A percentile compares a stretch with the other conserved stretches of the same genome.
phyloP scores from a whole-genome alignment of 2,888 invertebrate genomes.

The Allacma fusca region DNA sequence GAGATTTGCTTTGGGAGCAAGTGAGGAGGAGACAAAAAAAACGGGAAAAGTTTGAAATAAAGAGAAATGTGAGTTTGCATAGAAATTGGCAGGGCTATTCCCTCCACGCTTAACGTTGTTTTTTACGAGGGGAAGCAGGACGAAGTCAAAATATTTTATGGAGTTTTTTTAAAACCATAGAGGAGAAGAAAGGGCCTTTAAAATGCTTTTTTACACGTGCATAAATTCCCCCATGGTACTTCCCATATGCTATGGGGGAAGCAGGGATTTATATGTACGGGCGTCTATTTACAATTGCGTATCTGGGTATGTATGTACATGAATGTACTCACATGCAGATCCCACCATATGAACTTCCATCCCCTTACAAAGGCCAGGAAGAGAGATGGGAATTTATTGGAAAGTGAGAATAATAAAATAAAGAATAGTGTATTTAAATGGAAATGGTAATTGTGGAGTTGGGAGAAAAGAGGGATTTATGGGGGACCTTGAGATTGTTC shows the following conservation, averaged over 20 bases:
- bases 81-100: slow-evolving; percentile 14
- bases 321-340: too few species aligned
- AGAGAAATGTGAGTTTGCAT: slow-evolving; percentile 11
- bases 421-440: slow-evolving; percentile 30
- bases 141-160: slow-evolving; percentile 16
- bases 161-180: slow-evolving; percentile 20
- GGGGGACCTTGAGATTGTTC: slow-evolving; percentile 10
- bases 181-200: not conserved
- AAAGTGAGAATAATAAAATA: slow-evolving; percentile 18
- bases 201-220: not conserved
- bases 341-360: not conserved
- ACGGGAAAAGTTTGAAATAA: too few species aligned
- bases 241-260: too few species aligned
- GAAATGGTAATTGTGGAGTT: slow-evolving; percentile 28
- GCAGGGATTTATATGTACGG: too few species aligned
- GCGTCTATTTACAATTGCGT: too few species aligned
- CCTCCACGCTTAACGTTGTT: not conserved
- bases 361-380: not conserved
- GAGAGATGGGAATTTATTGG: slow-evolving; percentile 4
- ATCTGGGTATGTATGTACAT: too few species aligned
- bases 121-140: not conserved
- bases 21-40: too few species aligned
- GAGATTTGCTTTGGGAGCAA: too few species aligned
- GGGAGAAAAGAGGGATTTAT: not conserved
- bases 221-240: not conserved